Evolutionary conservation across 2,888 invertebrate species (phyloP).

Genomic region (Camponotus fellah): DNA sequence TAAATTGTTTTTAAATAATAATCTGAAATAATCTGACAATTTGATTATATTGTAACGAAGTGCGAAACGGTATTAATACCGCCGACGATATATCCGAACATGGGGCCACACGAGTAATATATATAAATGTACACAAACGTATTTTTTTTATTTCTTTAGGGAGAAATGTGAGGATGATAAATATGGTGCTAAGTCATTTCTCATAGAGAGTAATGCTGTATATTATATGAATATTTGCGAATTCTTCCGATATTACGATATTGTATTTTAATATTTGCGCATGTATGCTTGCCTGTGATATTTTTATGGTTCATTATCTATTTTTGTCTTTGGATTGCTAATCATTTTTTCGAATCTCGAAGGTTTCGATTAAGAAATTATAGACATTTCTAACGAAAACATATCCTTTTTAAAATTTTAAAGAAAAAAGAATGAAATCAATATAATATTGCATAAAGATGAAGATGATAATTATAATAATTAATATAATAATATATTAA

Average conservation of each 20-base stretch:
- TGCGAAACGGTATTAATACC: constrained; percentile 11
- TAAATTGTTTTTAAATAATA: too few species aligned
- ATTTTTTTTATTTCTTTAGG: constrained; percentile 1
- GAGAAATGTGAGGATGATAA: constrained; percentile 16
- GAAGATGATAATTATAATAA: constrained; percentile 5
- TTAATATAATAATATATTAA: constrained; percentile 26
- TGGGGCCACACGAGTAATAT: constrained; percentile 40
- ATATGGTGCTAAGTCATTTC: constrained; percentile 42
- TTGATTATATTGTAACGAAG: not conserved
- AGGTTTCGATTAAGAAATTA: constrained; percentile 16
- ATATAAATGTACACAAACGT: constrained; percentile 25
- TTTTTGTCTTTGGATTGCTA: constrained; percentile 14
- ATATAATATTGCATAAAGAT: not conserved
- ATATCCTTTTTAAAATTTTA: not conserved
- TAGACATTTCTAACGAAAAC: not conserved
- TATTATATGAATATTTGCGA: constrained; percentile 13
- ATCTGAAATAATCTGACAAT: not conserved
- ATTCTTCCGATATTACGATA: constrained; percentile 21
- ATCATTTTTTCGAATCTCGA: constrained; percentile 21
- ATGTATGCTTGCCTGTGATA: constrained; percentile 46
- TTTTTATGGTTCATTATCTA: constrained; percentile 32
- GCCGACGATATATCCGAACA: constrained; percentile 20
- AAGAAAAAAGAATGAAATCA: not conserved
- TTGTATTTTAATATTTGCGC: constrained; percentile 16
- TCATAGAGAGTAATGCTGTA: not conserved